Percentiles rank a stretch among this genome's conserved stretches.
Conservation (phyloP, 1,140 invertebrate genomes). For the Drosophila miranda region DNA sequence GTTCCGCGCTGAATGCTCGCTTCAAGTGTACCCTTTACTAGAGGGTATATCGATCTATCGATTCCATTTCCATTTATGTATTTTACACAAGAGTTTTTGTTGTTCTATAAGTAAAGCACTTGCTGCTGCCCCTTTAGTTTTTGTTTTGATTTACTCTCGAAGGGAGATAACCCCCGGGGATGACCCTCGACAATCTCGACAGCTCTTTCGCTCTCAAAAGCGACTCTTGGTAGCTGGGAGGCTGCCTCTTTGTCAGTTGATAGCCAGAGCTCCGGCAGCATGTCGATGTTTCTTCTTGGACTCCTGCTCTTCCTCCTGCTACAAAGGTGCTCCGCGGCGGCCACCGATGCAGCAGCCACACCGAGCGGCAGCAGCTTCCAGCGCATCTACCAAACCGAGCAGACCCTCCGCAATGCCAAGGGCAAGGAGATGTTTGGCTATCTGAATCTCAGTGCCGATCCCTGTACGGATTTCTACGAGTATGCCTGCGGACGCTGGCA, state of each 20-base stretch:
- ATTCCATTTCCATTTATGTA: too few relatives aligned
- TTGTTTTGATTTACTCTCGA: too few relatives aligned
- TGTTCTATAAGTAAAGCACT: too few relatives aligned
- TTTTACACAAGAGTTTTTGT: too few relatives aligned
- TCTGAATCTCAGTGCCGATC: constrained; percentile 90
- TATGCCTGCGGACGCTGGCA: constrained; percentile 84
- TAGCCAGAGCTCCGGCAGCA: constrained; percentile 53
- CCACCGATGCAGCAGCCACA: not conserved
- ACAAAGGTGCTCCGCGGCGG: constrained; percentile 5
- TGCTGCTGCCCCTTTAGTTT: too few relatives aligned
- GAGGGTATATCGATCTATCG: not conserved
- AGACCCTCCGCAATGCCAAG: constrained; percentile 79
- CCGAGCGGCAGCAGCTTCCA: constrained; percentile 70
- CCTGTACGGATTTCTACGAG: constrained; percentile 95
- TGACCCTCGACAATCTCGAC: not conserved
- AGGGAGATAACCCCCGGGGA: too few relatives aligned
- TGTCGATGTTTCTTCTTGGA: constrained; percentile 31
- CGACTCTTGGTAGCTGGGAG: too few relatives aligned
- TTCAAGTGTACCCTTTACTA: constrained; percentile 87
- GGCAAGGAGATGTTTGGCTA: constrained; percentile 87
- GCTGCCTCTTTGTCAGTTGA: constrained; percentile 18
- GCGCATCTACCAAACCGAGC: constrained; percentile 79
- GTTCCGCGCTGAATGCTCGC: constrained; percentile 90
- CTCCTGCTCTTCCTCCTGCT: constrained; percentile 11
- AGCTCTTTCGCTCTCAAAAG: constrained; percentile 1